phyloP scores from a whole-genome alignment of 2,113 vertebrate genomes.

The Corythaeola cristata region DNA sequence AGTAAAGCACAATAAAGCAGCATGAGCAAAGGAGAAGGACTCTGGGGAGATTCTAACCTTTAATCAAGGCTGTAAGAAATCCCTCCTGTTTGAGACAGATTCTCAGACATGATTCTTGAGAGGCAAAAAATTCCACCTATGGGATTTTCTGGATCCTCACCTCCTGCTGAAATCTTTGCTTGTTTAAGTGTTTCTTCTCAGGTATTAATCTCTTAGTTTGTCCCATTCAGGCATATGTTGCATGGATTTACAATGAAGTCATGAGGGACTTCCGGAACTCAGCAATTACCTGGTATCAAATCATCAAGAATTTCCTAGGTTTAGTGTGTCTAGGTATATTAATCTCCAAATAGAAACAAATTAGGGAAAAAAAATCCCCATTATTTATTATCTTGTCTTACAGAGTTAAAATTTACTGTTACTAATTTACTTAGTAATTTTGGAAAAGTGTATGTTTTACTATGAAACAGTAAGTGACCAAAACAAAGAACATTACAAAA shows the following conservation, averaged over 20 bases:
- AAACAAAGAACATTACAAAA: neutral
- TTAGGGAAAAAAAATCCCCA: fast-evolving
- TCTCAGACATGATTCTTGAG: neutral
- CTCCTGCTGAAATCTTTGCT: neutral
- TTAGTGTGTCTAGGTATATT: neutral
- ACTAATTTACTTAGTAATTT: neutral
- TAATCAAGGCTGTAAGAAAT: neutral
- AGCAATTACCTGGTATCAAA: neutral
- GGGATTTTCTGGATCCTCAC: neutral
- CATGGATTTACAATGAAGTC: neutral
- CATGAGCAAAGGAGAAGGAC: neutral
- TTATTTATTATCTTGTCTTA: neutral
- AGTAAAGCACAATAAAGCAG: neutral
- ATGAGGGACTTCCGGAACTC: neutral
- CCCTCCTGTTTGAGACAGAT: neutral
- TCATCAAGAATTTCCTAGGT: no score
- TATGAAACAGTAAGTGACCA: fast-evolving
- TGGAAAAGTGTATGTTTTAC: neutral
- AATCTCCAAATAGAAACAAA: neutral
- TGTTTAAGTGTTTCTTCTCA: neutral
- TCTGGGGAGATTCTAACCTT: neutral
- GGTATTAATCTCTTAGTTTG: neutral
- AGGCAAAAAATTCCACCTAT: neutral
- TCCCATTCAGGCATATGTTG: neutral
- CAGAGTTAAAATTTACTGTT: neutral